Evolutionary conservation across 1,140 invertebrate genomes (phyloP).

Genomic region (Pissodes strobi): DNA sequence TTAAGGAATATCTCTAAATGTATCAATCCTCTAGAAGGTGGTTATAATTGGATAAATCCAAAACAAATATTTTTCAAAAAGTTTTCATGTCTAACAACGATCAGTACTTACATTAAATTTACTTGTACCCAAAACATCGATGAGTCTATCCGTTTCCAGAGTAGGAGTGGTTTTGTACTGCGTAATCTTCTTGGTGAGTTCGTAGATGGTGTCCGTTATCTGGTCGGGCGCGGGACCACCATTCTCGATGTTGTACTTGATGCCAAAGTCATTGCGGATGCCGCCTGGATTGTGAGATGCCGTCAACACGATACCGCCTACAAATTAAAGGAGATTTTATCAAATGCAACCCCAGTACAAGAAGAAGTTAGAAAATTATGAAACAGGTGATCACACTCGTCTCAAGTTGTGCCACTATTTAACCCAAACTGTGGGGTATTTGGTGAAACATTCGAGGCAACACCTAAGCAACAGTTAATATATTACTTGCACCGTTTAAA

Average conservation of each 20-base stretch:
- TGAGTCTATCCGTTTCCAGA: conserved; percentile 67
- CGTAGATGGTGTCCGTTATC: conserved; percentile 88
- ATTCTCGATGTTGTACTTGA: conserved; percentile 97
- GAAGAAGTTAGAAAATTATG: not conserved
- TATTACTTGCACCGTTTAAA: conserved; percentile 10
- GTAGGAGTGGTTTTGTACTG: conserved; percentile 81
- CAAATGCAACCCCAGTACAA: not conserved
- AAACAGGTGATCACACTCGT: too few relatives aligned
- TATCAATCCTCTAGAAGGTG: too few relatives aligned
- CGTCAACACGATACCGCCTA: conserved; percentile 95
- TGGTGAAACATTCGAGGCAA: too few relatives aligned
- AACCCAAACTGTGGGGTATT: too few relatives aligned
- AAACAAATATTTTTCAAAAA: too few relatives aligned
- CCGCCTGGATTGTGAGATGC: conserved; percentile 99
- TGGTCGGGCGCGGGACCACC: conserved; percentile 94
- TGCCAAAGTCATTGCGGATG: conserved; percentile 96
- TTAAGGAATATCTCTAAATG: too few relatives aligned
- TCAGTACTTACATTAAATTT: conserved; percentile 37
- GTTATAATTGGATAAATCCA: too few relatives aligned
- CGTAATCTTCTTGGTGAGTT: conserved; percentile 77
- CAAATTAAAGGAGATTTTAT: conserved; percentile 19
- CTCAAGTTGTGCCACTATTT: too few relatives aligned
- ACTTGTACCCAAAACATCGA: conserved; percentile 38
- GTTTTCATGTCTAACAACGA: conserved; percentile 38
- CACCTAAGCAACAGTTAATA: too few relatives aligned